Evolutionary conservation across 2,797 vertebrate species (phyloP), one percentile per base, ranked within the genome.

Genomic region (Crypturellus tataupa): DNA sequence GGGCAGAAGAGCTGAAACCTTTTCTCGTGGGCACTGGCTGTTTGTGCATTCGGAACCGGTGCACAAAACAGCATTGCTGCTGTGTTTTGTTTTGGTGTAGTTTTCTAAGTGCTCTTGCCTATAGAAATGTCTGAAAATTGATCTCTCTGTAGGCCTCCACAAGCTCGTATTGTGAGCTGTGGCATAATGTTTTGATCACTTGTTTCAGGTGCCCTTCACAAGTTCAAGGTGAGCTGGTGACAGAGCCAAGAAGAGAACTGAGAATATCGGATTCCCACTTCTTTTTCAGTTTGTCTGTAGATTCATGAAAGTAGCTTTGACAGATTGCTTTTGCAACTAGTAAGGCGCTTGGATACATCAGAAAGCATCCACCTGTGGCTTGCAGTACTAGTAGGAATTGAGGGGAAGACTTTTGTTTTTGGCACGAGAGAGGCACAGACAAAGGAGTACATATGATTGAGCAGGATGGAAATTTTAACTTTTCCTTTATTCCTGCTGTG

Each of bases 41-140:
- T 70, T 69, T 56, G 42, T 73, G 29, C 68, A 37, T 0, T 56
- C 23, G 58, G 72, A 83, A 62, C 27, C 60, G 49, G 40, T 9
- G 4, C 65, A 75, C 2, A 0, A 21, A 37, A 17, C 15, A 8
- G 35, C 35, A 14, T 40, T 80, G 63, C 70, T 83, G 72, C 87
- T 90, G 49, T 84, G 63, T 55, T 87, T 79, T 69, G 37, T 79
- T 93, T 68, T 91, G 90, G 77, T 53, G 64, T 83, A 2, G 27
- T 76, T 91, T 92, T 75, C 64, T 37, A 62, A n/a, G 33, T 88
- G 67, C 70, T 49, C 86, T 80, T 91, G 27, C 49, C 82, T 33
- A 13, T 64, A 75, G 20, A 47, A 17, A 58, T 81, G 72, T 55
- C 51, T 76, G 73, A 55, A 81, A 76, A 79, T 56, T 47, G 67